Evolutionary conservation across 2,888 invertebrate genomes (phyloP).

Genomic region (Sycophila texana): DNA sequence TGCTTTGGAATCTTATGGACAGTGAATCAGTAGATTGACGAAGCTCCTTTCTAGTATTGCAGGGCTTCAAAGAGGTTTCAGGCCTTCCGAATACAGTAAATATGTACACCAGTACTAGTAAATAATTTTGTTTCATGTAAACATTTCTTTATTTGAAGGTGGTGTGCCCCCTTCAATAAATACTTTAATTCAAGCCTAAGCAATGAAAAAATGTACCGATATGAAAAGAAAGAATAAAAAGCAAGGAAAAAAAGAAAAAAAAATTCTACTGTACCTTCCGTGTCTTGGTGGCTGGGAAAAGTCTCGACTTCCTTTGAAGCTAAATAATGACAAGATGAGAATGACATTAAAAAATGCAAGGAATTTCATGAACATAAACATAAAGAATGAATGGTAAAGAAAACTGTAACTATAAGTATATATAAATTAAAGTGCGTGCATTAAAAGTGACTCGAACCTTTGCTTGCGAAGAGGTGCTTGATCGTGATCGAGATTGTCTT

Average conservation of each 20-base stretch:
- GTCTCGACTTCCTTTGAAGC: slow-evolving; percentile 82
- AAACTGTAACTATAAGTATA: slow-evolving; percentile 1
- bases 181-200: no score
- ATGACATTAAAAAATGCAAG: slow-evolving; percentile 23
- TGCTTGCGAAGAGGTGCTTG: slow-evolving; percentile 67
- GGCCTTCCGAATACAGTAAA: no score
- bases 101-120: no score
- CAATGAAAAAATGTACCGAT: no score
- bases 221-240: no score
- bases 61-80: no score
- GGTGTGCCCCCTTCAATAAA: no score
- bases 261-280: slow-evolving; percentile 74
- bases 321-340: slow-evolving; percentile 70
- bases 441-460: slow-evolving; percentile 64
- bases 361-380: not conserved
- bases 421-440: not conserved
- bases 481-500: slow-evolving; percentile 67
- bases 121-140: no score
- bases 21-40: no score
- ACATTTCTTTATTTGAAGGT: no score
- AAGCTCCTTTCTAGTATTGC: no score
- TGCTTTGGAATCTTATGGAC: no score
- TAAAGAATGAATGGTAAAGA: slow-evolving; percentile 25
- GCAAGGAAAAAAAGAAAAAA: not conserved
- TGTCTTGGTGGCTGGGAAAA: slow-evolving; percentile 76